Percentiles rank a stretch among this genome's conserved stretches.
These are phyloP conservation scores for Gobio occitaniae DNA, from an alignment of 2,797 vertebrate genomes.

Conservation along the genomic window DNA sequence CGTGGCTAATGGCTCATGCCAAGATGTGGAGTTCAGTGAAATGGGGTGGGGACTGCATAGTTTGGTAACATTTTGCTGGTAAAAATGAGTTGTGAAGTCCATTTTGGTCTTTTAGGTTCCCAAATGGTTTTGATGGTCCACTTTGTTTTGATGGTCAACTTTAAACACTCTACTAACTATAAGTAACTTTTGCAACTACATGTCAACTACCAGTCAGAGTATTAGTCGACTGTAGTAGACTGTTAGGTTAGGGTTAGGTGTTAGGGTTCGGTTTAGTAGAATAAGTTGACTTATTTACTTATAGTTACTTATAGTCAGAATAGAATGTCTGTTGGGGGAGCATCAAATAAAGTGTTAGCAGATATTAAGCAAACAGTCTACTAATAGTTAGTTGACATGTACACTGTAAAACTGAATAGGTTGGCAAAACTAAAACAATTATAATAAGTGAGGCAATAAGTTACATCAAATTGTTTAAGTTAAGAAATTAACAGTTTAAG, in stretches of 20 bases:
- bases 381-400: neutral
- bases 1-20: neutral
- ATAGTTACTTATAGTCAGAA: neutral
- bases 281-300: neutral
- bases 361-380: neutral
- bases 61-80: constrained; percentile 44
- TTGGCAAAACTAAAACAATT: too few relatives aligned
- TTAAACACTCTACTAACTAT: neutral
- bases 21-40: constrained; percentile 49
- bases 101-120: constrained; percentile 41
- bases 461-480: too few relatives aligned
- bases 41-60: constrained; percentile 22
- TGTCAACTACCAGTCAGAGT: neutral
- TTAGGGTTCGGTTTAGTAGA: neutral
- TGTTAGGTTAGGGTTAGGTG: neutral
- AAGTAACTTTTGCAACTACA: neutral
- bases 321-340: neutral
- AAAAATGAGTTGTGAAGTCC: constrained; percentile 33
- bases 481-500: too few relatives aligned
- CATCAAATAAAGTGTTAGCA: neutral
- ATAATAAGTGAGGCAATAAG: too few relatives aligned
- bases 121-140: neutral
- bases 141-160: neutral
- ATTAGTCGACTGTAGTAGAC: neutral
- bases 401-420: too few relatives aligned